Conservation (phyloP, 1,140 invertebrate species). For the Caenorhabditis briggsae region DNA sequence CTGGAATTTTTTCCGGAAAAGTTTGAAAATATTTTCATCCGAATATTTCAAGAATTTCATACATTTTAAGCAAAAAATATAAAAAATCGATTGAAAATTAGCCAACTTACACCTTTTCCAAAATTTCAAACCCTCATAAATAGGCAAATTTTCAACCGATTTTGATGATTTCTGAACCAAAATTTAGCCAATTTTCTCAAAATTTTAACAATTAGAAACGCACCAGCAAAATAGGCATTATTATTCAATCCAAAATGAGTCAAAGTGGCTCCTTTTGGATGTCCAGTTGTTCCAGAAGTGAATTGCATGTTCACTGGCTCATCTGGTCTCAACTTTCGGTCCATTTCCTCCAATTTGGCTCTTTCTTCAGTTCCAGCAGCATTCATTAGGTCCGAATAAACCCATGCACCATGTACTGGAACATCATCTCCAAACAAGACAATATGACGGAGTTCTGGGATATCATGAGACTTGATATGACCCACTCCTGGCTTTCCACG, state of each 20-base stretch:
- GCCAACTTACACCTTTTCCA: too few species aligned
- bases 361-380: conserved; percentile 76
- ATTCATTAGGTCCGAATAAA: conserved; percentile 64
- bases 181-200: conserved; percentile 79
- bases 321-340: conserved; percentile 78
- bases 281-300: conserved; percentile 85
- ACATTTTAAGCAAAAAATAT: too few species aligned
- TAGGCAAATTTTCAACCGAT: too few species aligned
- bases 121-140: too few species aligned
- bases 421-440: conserved; percentile 66
- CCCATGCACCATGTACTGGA: conserved; percentile 64
- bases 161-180: not conserved
- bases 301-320: conserved; percentile 69
- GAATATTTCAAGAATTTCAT: too few species aligned
- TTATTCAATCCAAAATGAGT: conserved; percentile 89
- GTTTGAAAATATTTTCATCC: too few species aligned
- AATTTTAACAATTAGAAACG: conserved; percentile 82
- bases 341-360: conserved; percentile 78
- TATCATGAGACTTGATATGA: conserved; percentile 45
- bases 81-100: too few species aligned
- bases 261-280: conserved; percentile 88
- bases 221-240: conserved; percentile 84
- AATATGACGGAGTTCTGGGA: conserved; percentile 70
- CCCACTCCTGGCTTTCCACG: conserved; percentile 64
- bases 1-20: too few species aligned